Base-by-base conservation (phyloP, 30 jellyfish, hydroid and myxozoan species). In the Haliclystus octoradiatus region DNA sequence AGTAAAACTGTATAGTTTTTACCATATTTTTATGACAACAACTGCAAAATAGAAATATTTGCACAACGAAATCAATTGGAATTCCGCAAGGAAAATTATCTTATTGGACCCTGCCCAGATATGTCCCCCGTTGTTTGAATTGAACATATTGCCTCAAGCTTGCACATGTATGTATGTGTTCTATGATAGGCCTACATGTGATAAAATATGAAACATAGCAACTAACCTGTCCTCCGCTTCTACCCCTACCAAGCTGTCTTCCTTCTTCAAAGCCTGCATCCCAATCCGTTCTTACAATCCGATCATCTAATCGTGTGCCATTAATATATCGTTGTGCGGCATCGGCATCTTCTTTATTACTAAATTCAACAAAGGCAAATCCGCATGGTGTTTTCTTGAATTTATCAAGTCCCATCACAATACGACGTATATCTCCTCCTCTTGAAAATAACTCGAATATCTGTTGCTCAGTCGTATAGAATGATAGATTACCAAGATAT, bases 241-340 rank as follows among this genome's bases (percentile, higher is more conserved):
- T 66, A 9, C 99, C 99, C 52, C 99, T 69, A 28, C 99, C 99
- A 77, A 68, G 83, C 35, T 92, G 99, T 26, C 99, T 71, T 4
- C 96, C 96, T 83, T 92, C 99, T 57, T 77, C 82, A 75, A 92
- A 92, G 0, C 99, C 99, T 4, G 94, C 99, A 78, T 92, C 99
- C 95, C 95, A 83, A 61, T 92, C 99, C 15, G 73, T 72, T 28
- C 96, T 79, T 15, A 83, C 92, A 50, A 92, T 66, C 49, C 99
- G 82, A 63, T 83, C 96, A 71, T 92, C 96, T 33, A 92, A 69
- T 28, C 94, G 34, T 53, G 96, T 92, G 3, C 96, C 96, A 70
- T 71, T 92, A 24, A 92, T 61, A 70, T 92, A 92, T 30, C 99
- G 80, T 14, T 66, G 50, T n/a, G 97, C 65, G 61, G 62, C 77